Evolutionary conservation across 2,113 vertebrate species (phyloP).

Genomic region (Pluvianellus socialis): DNA sequence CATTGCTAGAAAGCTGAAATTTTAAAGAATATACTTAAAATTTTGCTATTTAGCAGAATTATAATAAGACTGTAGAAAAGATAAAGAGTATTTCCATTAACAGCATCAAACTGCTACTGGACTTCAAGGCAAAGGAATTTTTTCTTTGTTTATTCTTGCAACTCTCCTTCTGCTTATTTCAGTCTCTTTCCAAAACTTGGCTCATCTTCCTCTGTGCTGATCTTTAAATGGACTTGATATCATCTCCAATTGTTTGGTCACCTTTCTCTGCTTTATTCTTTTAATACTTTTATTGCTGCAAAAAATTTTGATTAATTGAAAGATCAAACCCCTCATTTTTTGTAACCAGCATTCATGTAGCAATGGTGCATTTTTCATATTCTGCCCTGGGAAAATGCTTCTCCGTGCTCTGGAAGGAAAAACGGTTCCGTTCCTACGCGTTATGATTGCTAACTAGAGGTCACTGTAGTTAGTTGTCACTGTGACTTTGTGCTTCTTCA

Average conservation of each 20-base stretch:
- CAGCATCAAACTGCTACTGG: background rate
- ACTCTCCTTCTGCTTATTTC: background rate
- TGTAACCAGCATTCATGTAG: background rate
- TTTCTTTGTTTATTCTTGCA: conserved; percentile 30
- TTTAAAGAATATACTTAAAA: background rate
- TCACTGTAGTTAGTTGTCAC: background rate
- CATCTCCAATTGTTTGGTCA: background rate
- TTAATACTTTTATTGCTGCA: background rate
- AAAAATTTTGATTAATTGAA: background rate
- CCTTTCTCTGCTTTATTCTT: background rate
- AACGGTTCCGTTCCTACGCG: background rate
- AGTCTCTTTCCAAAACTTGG: background rate
- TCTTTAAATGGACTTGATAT: background rate
- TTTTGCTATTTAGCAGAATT: background rate
- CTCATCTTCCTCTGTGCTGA: background rate
- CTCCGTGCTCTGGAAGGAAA: background rate
- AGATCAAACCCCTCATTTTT: background rate
- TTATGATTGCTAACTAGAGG: background rate
- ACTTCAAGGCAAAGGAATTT: background rate
- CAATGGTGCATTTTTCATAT: background rate
- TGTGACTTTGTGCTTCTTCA: background rate
- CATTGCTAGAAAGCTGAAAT: background rate
- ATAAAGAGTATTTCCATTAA: background rate
- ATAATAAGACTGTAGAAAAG: background rate
- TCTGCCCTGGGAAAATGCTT: background rate